Percentiles rank a stretch among this genome's conserved stretches.
Evolutionary conservation across 1,140 invertebrate genomes (phyloP).

Genomic region (Apis laboriosa): DNA sequence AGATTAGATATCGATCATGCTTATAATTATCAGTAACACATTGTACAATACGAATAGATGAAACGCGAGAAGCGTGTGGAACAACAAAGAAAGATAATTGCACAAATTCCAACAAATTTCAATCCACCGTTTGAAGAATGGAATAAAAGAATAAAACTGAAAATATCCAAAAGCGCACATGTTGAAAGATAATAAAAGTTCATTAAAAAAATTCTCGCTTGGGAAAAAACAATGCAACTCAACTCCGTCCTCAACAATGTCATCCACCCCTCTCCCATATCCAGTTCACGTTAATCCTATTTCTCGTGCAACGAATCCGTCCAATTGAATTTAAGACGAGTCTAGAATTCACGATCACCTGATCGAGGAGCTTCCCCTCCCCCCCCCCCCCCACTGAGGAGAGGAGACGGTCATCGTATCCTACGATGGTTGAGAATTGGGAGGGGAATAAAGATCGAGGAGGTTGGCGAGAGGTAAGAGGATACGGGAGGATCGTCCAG

Average conservation of each 20-base stretch:
- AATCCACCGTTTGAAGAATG: too few species aligned
- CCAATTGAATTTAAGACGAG: background rate
- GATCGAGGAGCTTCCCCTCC: too few species aligned
- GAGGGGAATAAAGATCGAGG: slow-evolving; percentile 21
- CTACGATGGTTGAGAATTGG: background rate
- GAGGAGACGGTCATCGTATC: background rate
- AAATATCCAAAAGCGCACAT: too few species aligned
- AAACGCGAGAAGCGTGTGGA: too few species aligned
- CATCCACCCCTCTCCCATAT: background rate
- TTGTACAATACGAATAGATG: too few species aligned
- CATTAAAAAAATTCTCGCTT: background rate
- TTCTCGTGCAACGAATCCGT: background rate
- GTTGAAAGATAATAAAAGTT: too few species aligned
- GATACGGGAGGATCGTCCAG: slow-evolving; percentile 1
- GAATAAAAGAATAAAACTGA: too few species aligned
- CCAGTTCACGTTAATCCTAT: slow-evolving; percentile 2
- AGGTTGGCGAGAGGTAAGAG: background rate
- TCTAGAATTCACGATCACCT: background rate
- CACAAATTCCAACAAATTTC: too few species aligned
- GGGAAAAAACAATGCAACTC: background rate
- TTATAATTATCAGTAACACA: too few species aligned
- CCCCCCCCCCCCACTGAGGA: too few species aligned
- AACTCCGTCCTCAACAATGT: background rate
- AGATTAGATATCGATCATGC: too few species aligned
- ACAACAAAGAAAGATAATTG: too few species aligned